Conservation (phyloP, 2,888 invertebrate genomes). For the Lepidonotus clava region DNA sequence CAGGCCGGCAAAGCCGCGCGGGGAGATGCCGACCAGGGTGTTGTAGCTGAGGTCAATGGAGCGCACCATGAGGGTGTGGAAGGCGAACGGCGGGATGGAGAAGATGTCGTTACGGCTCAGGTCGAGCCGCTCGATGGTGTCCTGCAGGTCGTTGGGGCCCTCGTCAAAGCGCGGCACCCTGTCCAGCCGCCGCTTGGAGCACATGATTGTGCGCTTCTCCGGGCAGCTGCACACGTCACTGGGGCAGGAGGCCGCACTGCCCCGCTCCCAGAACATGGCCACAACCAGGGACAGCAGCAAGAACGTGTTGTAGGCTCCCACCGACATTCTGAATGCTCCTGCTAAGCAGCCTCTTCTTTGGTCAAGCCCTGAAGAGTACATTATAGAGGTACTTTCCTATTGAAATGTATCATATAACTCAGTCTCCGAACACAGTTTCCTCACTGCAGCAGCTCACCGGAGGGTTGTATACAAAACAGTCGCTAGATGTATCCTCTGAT, state of each 20-base stretch:
- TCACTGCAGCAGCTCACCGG: background rate
- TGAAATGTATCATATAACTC: too few relatives aligned
- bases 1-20: conserved; percentile 64
- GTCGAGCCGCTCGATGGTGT: conserved; percentile 55
- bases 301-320: too few relatives aligned
- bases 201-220: conserved; percentile 54
- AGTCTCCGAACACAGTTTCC: background rate
- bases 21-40: conserved; percentile 63
- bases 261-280: background rate
- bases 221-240: conserved; percentile 61
- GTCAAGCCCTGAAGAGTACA: too few relatives aligned
- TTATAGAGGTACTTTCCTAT: too few relatives aligned
- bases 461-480: background rate
- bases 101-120: conserved; percentile 62
- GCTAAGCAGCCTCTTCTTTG: too few relatives aligned
- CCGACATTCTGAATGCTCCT: too few relatives aligned
- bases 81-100: conserved; percentile 61
- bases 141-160: conserved; percentile 18
- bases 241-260: conserved; percentile 57
- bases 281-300: background rate
- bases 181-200: conserved; percentile 59
- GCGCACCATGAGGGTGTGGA: conserved; percentile 54
- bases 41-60: conserved; percentile 61
- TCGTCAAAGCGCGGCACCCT: conserved; percentile 59
- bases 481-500: too few relatives aligned